These are phyloP conservation scores for Dolichomitus sp. DNA, from an alignment of 2,888 invertebrate species.

Conservation along the genomic window DNA sequence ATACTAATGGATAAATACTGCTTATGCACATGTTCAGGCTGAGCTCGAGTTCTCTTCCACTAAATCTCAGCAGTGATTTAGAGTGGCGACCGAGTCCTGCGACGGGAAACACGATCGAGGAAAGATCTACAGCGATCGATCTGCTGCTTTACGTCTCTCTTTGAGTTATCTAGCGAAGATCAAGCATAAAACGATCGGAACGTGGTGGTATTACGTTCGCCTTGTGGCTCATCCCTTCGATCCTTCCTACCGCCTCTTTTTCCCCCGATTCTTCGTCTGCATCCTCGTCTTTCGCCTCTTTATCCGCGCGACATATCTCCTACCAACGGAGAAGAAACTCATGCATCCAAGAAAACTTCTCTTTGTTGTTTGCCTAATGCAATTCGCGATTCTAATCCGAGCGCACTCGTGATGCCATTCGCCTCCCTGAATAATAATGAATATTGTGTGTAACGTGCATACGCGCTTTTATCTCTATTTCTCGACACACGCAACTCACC, in stretches of 20 bases:
- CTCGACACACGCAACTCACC: constrained; percentile 36
- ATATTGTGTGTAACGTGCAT: constrained; percentile 52
- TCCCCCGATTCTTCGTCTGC: constrained; percentile 23
- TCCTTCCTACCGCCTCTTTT: constrained; percentile 42
- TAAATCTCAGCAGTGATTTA: constrained; percentile 75
- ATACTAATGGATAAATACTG: background rate
- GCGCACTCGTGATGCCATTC: constrained; percentile 40
- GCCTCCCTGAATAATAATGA: constrained; percentile 63
- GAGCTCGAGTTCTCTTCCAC: constrained; percentile 44
- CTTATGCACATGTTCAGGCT: background rate
- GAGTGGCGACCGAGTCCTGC: constrained; percentile 66
- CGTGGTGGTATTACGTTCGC: constrained; percentile 57
- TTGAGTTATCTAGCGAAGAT: constrained; percentile 63
- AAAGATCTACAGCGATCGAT: constrained; percentile 76
- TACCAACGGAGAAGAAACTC: constrained; percentile 19
- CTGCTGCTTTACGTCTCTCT: constrained; percentile 64
- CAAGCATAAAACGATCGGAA: constrained; percentile 50
- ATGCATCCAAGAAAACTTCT: constrained; percentile 32
- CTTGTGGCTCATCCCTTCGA: constrained; percentile 59
- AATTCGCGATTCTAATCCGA: constrained; percentile 65
- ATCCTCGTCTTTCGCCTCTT: constrained; percentile 32
- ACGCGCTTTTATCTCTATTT: constrained; percentile 42
- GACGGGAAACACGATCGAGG: constrained; percentile 74
- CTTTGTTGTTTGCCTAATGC: constrained; percentile 56
- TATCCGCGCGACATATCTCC: constrained; percentile 37